Conservation (phyloP, 2,888 invertebrate species). For the Ectemnius continuus region DNA sequence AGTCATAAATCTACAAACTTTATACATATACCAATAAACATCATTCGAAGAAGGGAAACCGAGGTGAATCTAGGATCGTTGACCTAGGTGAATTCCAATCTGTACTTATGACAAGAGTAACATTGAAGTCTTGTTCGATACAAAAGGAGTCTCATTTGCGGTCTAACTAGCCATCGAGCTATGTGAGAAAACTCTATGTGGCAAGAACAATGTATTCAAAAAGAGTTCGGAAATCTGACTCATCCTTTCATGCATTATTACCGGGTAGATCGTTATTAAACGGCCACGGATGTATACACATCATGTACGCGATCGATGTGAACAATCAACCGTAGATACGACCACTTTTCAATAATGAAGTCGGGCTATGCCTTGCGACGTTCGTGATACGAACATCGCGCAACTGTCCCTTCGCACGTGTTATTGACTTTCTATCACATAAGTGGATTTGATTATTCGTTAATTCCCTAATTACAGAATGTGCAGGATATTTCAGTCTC, state of each 20-base stretch:
- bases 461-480: constrained; percentile 52
- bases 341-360: constrained; percentile 14
- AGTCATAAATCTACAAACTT: constrained; percentile 21
- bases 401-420: constrained; percentile 29
- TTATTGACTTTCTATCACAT: constrained; percentile 57
- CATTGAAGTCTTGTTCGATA: background rate
- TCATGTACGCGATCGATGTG: too few species aligned
- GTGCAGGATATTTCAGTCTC: constrained; percentile 74
- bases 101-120: constrained; percentile 43
- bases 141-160: too few species aligned
- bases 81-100: background rate
- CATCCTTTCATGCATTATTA: too few species aligned
- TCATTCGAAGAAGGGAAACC: constrained; percentile 9
- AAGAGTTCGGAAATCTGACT: too few species aligned
- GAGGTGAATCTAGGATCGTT: constrained; percentile 20
- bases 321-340: too few species aligned
- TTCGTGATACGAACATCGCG: constrained; percentile 51
- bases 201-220: too few species aligned
- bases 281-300: too few species aligned
- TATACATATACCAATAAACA: constrained; percentile 16
- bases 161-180: too few species aligned
- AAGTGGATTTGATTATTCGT: constrained; percentile 51
- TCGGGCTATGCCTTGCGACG: constrained; percentile 24
- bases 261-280: too few species aligned
- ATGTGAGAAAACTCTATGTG: too few species aligned